These are phyloP conservation scores for Synanthedon andrenaeformis DNA, from an alignment of 2,888 invertebrate genomes.

Conservation along the genomic window DNA sequence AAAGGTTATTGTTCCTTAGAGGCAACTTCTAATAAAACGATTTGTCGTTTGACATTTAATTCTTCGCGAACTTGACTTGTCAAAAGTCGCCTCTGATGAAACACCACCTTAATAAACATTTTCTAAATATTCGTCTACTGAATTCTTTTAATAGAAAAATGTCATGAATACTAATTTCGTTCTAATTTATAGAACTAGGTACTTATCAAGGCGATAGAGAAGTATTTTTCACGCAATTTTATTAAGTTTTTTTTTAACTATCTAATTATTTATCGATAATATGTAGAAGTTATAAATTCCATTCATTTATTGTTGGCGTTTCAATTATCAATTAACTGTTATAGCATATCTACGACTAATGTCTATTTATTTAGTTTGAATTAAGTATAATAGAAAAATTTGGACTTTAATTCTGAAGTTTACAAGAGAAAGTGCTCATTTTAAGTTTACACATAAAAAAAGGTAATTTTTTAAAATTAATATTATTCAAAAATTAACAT, in stretches of 20 bases:
- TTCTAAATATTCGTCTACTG: conserved; percentile 34
- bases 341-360: background rate
- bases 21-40: no score
- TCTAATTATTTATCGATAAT: conserved; percentile 27
- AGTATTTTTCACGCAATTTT: conserved; percentile 41
- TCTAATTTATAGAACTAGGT: conserved; percentile 27
- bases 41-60: no score
- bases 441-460: no score
- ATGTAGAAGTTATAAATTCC: conserved; percentile 56
- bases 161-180: conserved; percentile 52
- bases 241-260: conserved; percentile 24
- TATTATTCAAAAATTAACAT: no score
- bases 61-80: no score
- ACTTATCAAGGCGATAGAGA: conserved; percentile 57
- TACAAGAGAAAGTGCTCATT: no score
- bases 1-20: no score
- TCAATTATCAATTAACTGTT: background rate
- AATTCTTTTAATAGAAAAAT: conserved; percentile 33
- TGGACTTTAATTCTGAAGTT: no score
- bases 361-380: conserved; percentile 1
- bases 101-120: conserved; percentile 6
- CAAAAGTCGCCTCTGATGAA: no score
- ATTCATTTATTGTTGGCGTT: conserved; percentile 43
- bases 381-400: conserved; percentile 7
- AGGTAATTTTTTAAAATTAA: no score